Percentiles rank a stretch among this genome's conserved stretches.
phyloP scores from a whole-genome alignment of 2,113 vertebrate genomes.

The Macquaria australasica region DNA sequence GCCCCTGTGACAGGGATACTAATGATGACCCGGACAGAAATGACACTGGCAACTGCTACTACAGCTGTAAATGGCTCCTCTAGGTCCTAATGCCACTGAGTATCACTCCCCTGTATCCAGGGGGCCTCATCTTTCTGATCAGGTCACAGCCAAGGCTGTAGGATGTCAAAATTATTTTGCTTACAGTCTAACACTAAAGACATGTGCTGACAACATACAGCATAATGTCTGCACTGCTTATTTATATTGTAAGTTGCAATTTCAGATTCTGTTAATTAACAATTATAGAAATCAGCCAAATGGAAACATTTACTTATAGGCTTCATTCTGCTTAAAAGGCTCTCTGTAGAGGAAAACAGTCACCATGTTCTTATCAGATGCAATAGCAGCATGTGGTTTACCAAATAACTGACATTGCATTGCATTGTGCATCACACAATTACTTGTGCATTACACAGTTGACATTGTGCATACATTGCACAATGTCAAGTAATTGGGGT shows the following conservation, averaged over 20 bases:
- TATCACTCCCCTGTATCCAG: conserved; percentile 20
- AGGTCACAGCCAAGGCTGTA: conserved; percentile 41
- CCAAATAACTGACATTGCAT: background rate
- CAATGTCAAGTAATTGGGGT: conserved; percentile 9
- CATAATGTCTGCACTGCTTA: conserved; percentile 19
- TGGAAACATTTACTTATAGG: conserved; percentile 16
- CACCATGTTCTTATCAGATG: background rate
- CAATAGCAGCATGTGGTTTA: conserved; percentile 27
- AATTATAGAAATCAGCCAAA: conserved; percentile 30
- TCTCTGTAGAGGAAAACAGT: background rate
- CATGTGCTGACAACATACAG: conserved; percentile 38
- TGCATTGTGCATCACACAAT: no score
- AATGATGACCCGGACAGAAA: conserved; percentile 70
- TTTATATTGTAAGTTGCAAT: conserved; percentile 11
- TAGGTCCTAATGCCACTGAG: conserved; percentile 58
- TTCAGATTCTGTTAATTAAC: conserved; percentile 33
- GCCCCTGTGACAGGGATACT: conserved; percentile 70
- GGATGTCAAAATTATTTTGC: conserved; percentile 46
- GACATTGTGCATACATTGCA: background rate
- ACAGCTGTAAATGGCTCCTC: conserved; percentile 66
- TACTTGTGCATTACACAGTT: no score
- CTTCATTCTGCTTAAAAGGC: conserved; percentile 20
- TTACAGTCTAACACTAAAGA: conserved; percentile 16
- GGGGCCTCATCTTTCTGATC: conserved; percentile 50
- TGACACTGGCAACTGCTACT: conserved; percentile 62